Conservation (phyloP, 2,888 invertebrate genomes). For the Pristionchus entomophagus region DNA sequence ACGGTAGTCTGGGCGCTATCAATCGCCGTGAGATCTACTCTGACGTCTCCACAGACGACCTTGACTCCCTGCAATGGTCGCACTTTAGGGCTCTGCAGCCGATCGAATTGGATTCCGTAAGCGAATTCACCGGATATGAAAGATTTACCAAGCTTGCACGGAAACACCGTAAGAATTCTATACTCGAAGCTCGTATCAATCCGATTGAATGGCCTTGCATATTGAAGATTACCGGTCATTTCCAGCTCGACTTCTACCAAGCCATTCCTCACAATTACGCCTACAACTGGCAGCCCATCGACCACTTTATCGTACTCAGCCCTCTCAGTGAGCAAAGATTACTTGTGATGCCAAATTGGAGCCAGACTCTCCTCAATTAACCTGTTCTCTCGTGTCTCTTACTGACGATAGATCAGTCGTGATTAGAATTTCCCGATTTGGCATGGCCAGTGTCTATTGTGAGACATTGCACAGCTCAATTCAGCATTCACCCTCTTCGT, state of each 20-base stretch:
- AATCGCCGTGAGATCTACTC: not conserved
- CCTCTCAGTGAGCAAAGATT: not conserved
- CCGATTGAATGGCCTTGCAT: too few relatives aligned
- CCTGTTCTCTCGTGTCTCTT: too few relatives aligned
- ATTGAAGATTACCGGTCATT: too few relatives aligned
- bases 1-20: not conserved
- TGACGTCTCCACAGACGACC: not conserved
- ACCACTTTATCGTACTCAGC: not conserved
- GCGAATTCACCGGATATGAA: too few relatives aligned
- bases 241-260: constrained; percentile 21
- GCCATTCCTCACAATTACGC: constrained; percentile 14
- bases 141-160: too few relatives aligned
- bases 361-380: too few relatives aligned
- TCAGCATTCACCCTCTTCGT: not conserved
- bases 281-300: not conserved
- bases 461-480: not conserved
- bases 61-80: not conserved
- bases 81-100: not conserved
- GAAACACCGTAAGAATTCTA: too few relatives aligned
- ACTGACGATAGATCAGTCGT: too few relatives aligned
- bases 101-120: constrained; percentile 4
- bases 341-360: too few relatives aligned
- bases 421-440: too few relatives aligned
- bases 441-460: too few relatives aligned
- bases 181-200: too few relatives aligned